Evolutionary conservation across 2,888 invertebrate genomes (phyloP).

Genomic region (Cheilosia vernalis): DNA sequence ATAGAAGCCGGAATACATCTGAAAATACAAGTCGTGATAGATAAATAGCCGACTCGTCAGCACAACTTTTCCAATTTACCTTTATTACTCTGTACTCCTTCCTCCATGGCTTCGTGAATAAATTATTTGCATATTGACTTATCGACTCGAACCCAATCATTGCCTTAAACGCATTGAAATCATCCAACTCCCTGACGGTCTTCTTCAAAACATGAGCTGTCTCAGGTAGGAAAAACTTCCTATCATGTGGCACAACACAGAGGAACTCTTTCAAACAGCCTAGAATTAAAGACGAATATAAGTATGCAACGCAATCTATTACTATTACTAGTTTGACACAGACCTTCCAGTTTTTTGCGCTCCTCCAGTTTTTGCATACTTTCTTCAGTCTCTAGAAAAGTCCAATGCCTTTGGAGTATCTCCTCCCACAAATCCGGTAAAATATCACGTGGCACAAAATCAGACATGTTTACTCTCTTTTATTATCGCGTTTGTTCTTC

Average conservation of each 20-base stretch:
- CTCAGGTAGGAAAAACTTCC: constrained; percentile 90
- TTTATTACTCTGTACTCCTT: constrained; percentile 92
- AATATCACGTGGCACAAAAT: constrained; percentile 83
- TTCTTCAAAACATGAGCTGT: constrained; percentile 90
- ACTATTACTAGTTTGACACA: constrained; percentile 22
- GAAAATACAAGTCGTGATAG: constrained; percentile 76
- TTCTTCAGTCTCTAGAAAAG: constrained; percentile 91
- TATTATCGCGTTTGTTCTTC: constrained; percentile 44
- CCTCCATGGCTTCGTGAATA: constrained; percentile 94
- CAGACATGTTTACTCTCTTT: constrained; percentile 80
- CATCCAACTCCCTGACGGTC: constrained; percentile 88
- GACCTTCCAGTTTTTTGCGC: constrained; percentile 91
- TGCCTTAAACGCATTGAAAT: constrained; percentile 92
- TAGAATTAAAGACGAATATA: constrained; percentile 79
- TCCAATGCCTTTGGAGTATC: constrained; percentile 90
- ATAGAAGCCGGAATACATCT: constrained; percentile 94
- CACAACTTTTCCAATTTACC: constrained; percentile 83
- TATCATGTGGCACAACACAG: constrained; percentile 90
- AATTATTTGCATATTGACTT: constrained; percentile 93
- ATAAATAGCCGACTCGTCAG: not conserved
- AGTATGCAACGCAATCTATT: not conserved
- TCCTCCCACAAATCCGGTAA: constrained; percentile 87
- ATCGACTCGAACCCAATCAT: constrained; percentile 93
- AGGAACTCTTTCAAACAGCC: constrained; percentile 91
- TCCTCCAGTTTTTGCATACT: constrained; percentile 90